Base-by-base conservation (phyloP, 2,888 invertebrate genomes). In the Andrena chrysosceles region DNA sequence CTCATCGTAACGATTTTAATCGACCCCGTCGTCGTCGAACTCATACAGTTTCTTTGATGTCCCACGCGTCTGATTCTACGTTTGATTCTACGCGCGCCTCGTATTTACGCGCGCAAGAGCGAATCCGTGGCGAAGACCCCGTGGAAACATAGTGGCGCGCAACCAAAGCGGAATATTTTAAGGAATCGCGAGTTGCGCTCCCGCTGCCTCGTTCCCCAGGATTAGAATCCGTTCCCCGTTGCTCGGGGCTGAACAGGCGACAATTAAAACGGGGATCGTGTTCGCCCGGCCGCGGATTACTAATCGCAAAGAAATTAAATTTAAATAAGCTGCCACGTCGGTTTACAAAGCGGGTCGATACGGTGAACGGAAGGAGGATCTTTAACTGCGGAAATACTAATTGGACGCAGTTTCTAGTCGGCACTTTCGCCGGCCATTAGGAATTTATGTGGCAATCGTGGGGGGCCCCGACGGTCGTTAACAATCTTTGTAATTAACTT, bases 241-340 rank as follows among this genome's bases (percentile, higher is more conserved):
- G 42, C 42, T 42, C 52, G n/a, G 10, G 52, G 26, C 4, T 29
- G 26, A 74, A 48, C 68, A 4, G 59, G 64, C 54, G 63, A 64
- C 52, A 31, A 75, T 81, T 81, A 63, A 75, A 75, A 71, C 62
- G 42, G 26, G 31, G 54, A 74, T 80, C 69, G 56, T 20, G 66
- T 10, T 74, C 69, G 33, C 33, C 10, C 2, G 33, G 6, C 20
- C 56, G 42, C 42, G 26, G 59, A 64, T 72, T 69, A 62, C 74
- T 70, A 82, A 81, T 82, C 70, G 67, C 56, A 69, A 80, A 74
- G 48, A 82, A 74, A 82, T 82, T 66, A 59, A 82, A 82, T 82
- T 81, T 67, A 62, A 81, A 81, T 81, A 80, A 66, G 74, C 81
- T 74, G n/a, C 60, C 13, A 16, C 54, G 33, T 54, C 48, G 54